A percentile compares a stretch with the other conserved stretches of the same genome.
phyloP scores from a whole-genome alignment of 2,888 invertebrate genomes.

The Agrochola macilenta region DNA sequence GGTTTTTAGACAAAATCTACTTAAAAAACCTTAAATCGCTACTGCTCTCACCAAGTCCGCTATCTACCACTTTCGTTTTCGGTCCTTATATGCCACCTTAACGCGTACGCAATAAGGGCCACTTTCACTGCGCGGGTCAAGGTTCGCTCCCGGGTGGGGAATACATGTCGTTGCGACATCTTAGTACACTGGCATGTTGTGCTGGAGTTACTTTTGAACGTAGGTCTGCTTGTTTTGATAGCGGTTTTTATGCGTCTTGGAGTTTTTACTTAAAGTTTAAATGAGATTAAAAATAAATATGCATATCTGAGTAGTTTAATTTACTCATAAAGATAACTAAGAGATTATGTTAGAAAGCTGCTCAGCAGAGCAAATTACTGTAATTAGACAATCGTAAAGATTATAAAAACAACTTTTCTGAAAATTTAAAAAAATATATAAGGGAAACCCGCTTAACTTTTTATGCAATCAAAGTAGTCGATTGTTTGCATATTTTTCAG shows the following conservation, averaged over 20 bases:
- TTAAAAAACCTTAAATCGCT: constrained; percentile 8
- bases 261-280: neutral
- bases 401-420: no score
- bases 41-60: constrained; percentile 17
- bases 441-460: neutral
- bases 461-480: neutral
- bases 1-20: no score
- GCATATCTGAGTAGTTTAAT: neutral
- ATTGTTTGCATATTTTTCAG: neutral
- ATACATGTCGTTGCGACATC: constrained; percentile 50
- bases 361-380: neutral
- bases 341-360: no score
- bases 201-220: constrained; percentile 17
- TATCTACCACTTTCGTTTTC: constrained; percentile 61
- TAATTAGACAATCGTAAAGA: neutral
- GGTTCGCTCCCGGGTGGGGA: constrained; percentile 56
- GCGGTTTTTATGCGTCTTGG: neutral
- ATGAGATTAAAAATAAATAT: neutral
- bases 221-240: neutral
- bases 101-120: constrained; percentile 61
- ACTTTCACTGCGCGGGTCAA: constrained; percentile 67
- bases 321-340: neutral
- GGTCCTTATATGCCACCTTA: constrained; percentile 48
- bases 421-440: no score
- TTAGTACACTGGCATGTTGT: constrained; percentile 15